Evolutionary conservation across 1,140 invertebrate genomes (phyloP), one percentile per base, ranked within the genome.

Genomic region (Drosophila tani): DNA sequence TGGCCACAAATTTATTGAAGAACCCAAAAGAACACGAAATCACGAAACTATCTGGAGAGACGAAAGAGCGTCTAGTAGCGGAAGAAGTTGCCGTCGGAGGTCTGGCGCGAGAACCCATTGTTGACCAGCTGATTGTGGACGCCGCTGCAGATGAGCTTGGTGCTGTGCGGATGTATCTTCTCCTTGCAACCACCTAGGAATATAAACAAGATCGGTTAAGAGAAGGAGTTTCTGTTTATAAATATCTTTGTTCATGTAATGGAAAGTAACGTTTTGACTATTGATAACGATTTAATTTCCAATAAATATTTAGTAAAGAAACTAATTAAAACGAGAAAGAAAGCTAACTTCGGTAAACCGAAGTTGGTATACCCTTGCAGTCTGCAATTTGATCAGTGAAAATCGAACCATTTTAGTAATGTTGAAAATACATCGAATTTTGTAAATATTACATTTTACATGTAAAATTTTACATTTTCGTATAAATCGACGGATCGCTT

Each of bases 101-200:
- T 93, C 82, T 96, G 95, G 76, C 95, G 93, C 38, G 95, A 95
- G 88, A 95, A 96, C 14, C 95, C 95, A 63, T 95, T 95, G 82
- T 95, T 95, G 2, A 95, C 95, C 85, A 95, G 93, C 38, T 95
- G 95, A 3, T 94, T 95, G 86, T 95, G 95, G 29, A 95, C 94
- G 5, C 95, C 95, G 3, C 95, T 95, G 76, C 95, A 95, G 93
- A 95, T 95, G 3, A 96, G 88, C 82, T 95, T 95, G 12, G 95
- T 94, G 66, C 94, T 94, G 81, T 94, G 94, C 1, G 94, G 95
- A 64, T 95, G 94, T 3, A 92, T 92, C 46, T 93, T 93, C 51
- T 95, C 94, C 17, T 85, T 94, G 38, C 95, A 93, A 4, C 95
- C 95, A 45, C 95, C 94, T 95, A 62, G 0, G 8, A 93, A n/a